Percentiles rank a stretch among this genome's conserved stretches.
Conservation (phyloP, 2,888 invertebrate species). For the Stenurella melanura region DNA sequence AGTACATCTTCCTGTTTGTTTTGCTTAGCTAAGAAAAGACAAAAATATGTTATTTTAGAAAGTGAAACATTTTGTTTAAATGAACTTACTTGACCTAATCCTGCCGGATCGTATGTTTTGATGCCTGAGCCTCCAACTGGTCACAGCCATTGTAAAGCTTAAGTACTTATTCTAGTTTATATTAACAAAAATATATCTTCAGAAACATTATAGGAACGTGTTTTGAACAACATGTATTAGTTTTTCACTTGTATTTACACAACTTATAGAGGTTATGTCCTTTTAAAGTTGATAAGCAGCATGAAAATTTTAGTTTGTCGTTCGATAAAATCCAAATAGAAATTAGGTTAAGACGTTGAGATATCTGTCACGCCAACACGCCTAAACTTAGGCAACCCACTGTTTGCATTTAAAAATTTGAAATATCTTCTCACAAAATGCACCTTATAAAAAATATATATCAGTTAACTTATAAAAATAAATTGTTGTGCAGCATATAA, state of each 20-base stretch:
- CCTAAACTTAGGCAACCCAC: conserved; percentile 29
- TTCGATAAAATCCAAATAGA: conserved; percentile 47
- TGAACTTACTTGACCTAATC: conserved; percentile 71
- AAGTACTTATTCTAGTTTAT: conserved; percentile 41
- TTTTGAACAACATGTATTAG: conserved; percentile 44
- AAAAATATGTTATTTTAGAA: conserved; percentile 33
- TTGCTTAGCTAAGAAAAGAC: conserved; percentile 72
- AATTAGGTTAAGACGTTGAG: conserved; percentile 51
- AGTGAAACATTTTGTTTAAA: conserved; percentile 38
- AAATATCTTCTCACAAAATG: not conserved
- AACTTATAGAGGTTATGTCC: conserved; percentile 50
- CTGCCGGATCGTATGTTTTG: conserved; percentile 72
- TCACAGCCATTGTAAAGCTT: conserved; percentile 72
- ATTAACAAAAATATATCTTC: conserved; percentile 48
- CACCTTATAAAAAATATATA: not conserved
- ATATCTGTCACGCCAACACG: conserved; percentile 39
- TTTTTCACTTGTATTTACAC: conserved; percentile 48
- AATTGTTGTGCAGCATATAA: not conserved
- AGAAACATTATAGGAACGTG: conserved; percentile 46
- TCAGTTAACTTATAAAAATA: not conserved
- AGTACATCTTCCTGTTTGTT: conserved; percentile 73
- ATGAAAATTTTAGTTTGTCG: conserved; percentile 35
- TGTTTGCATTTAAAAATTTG: not conserved
- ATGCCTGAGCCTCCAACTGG: conserved; percentile 76
- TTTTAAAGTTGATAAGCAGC: conserved; percentile 30